Percentiles rank a stretch among this genome's conserved stretches.
These are phyloP conservation scores for Xylocampa areola DNA, from an alignment of 2,888 invertebrate species.

Conservation along the genomic window DNA sequence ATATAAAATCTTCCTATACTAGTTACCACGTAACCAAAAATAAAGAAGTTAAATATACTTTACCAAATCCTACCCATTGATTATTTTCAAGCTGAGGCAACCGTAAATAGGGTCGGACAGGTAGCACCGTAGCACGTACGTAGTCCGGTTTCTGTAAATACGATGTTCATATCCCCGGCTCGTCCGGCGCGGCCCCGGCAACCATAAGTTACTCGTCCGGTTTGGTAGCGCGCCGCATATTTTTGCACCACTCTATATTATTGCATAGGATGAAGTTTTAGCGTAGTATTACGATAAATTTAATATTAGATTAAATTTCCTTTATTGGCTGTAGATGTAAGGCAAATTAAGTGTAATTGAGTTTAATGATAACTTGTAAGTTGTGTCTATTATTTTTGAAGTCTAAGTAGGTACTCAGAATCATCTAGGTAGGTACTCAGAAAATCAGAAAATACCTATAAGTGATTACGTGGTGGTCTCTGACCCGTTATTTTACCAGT, in stretches of 20 bases:
- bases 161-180: conserved; percentile 32
- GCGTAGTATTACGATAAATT: conserved; percentile 9
- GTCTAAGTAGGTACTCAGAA: no score
- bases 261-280: conserved; percentile 35
- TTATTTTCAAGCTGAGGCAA: conserved; percentile 12
- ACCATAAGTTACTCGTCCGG: conserved; percentile 52
- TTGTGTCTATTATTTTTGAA: no score
- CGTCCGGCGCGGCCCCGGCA: conserved; percentile 29
- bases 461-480: no score
- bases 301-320: conserved; percentile 10
- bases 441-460: no score
- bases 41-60: no score
- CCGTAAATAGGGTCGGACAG: conserved; percentile 21
- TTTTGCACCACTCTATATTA: conserved; percentile 49
- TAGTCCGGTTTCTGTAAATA: conserved; percentile 18
- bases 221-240: conserved; percentile 38
- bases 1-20: no score
- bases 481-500: no score
- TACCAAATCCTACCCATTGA: conserved; percentile 4
- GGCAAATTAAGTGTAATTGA: background rate
- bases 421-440: no score
- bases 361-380: no score
- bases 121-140: conserved; percentile 14
- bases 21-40: no score
- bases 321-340: conserved; percentile 7